Conservation (phyloP, 2,888 invertebrate species). For the Opisthograptis luteolata region DNA sequence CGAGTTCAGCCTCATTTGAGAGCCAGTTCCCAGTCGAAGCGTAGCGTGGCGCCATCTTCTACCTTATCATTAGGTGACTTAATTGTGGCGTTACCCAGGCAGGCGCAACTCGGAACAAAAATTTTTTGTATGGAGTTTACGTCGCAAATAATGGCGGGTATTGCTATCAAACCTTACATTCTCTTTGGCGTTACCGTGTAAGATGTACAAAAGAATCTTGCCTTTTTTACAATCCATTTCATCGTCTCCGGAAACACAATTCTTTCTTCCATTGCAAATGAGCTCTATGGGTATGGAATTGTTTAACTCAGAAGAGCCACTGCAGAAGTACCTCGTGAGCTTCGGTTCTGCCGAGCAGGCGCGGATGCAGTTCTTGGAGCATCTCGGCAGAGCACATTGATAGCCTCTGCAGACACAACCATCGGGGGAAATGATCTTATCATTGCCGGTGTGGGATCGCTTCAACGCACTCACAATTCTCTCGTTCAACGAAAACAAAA, state of each 20-base stretch:
- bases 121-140: no score
- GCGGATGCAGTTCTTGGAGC: slow-evolving; percentile 54
- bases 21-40: no score
- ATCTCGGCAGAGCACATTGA: slow-evolving; percentile 52
- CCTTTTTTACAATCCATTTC: slow-evolving; percentile 62
- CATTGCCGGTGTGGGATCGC: slow-evolving; percentile 61
- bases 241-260: slow-evolving; percentile 64
- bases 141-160: no score
- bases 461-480: slow-evolving; percentile 62
- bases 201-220: slow-evolving; percentile 29
- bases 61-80: no score
- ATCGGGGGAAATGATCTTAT: slow-evolving; percentile 45
- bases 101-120: no score
- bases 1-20: no score
- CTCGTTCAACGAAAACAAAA: slow-evolving; percentile 52
- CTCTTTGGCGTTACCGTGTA: no score
- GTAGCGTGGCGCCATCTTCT: no score
- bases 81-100: no score
- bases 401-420: slow-evolving; percentile 58
- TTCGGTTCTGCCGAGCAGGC: slow-evolving; percentile 56
- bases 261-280: slow-evolving; percentile 59
- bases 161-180: no score
- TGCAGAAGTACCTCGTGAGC: slow-evolving; percentile 58
- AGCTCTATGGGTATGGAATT: slow-evolving; percentile 47
- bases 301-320: slow-evolving; percentile 29